Evolutionary conservation across 2,797 vertebrate genomes (phyloP), one percentile per base, ranked within the genome.

Genomic region (Enteromius viviparus): DNA sequence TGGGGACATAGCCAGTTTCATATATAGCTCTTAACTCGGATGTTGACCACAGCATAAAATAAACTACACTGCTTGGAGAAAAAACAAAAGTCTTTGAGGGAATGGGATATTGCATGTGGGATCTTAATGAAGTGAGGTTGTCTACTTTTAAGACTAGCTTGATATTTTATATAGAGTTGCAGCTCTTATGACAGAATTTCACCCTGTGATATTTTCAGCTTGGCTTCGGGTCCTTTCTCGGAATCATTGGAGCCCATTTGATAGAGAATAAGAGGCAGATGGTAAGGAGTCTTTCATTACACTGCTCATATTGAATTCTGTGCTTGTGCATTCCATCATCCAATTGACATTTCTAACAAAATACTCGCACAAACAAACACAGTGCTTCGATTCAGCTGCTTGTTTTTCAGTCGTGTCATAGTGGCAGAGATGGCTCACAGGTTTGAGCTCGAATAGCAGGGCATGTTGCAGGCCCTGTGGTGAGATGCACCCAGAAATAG

Each of bases 191-290:
- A 86, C 76, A 69, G 64, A 9, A 60, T 85, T 83, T 79, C 15
- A 34, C 71, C 58, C 40, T 85, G 78, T 89, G 80, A 69, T 91
- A 58, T 81, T 94, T 92, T 89, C 95, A 99, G 98, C 96, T 99
- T 86, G 98, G 98, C 88, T 98, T 99, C 83, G 98, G 98, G 84
- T 99, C 98, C 0, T 98, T 99, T 92, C 96, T 99, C 89, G 98
- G 98, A 95, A 98, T 99, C 91, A 99, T 99, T 1, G 98, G 98
- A 51, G 95, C 97, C 89, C 98, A 99, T 94, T 94, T 99, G 92
- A 96, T 99, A 90, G 98, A 99, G 88, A 99, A 99, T 94, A 99
- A 98, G 94, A 96, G 97, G 89, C 98, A 99, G 93, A 99, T 99
- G 98, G 98, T 99, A 95, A 98, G 94, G 89, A 68, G 94, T 94